Evolutionary conservation across 2,888 invertebrate genomes (phyloP).

Genomic region (Parnassius apollo): DNA sequence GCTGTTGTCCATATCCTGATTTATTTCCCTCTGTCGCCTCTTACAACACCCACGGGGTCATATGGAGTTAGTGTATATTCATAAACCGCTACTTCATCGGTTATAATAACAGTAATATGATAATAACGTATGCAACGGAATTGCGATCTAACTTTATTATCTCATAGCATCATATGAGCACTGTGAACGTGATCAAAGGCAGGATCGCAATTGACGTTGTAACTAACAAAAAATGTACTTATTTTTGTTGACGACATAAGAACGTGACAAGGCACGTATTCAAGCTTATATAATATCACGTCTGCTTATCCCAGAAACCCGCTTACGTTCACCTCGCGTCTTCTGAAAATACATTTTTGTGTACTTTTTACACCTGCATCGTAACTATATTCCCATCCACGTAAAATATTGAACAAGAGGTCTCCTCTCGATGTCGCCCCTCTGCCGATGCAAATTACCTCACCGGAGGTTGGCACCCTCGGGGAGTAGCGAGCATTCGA

Average conservation of each 20-base stretch:
- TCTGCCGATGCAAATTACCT: conserved; percentile 45
- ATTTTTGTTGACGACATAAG: neutral
- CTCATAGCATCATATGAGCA: too few species aligned
- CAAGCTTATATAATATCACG: conserved; percentile 15
- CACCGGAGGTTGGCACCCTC: conserved; percentile 33
- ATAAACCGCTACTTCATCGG: too few species aligned
- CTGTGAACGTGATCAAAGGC: too few species aligned
- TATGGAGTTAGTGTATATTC: too few species aligned
- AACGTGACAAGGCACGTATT: neutral
- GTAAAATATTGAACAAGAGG: conserved; percentile 34
- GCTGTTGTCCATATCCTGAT: too few species aligned
- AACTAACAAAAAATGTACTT: conserved; percentile 8
- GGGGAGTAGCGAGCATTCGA: conserved; percentile 45
- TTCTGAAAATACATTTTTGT: conserved; percentile 21
- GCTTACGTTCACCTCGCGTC: conserved; percentile 15
- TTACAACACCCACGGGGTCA: too few species aligned
- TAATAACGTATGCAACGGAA: too few species aligned
- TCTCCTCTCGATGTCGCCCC: conserved; percentile 11
- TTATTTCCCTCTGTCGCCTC: too few species aligned
- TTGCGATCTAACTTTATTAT: too few species aligned
- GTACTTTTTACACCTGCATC: conserved; percentile 21
- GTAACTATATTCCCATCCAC: conserved; percentile 26
- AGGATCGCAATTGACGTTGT: conserved; percentile 1
- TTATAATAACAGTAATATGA: too few species aligned
- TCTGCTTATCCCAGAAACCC: conserved; percentile 9